These are phyloP conservation scores for Drosophila mimica DNA, from an alignment of 2,888 invertebrate species.

Conservation along the genomic window DNA sequence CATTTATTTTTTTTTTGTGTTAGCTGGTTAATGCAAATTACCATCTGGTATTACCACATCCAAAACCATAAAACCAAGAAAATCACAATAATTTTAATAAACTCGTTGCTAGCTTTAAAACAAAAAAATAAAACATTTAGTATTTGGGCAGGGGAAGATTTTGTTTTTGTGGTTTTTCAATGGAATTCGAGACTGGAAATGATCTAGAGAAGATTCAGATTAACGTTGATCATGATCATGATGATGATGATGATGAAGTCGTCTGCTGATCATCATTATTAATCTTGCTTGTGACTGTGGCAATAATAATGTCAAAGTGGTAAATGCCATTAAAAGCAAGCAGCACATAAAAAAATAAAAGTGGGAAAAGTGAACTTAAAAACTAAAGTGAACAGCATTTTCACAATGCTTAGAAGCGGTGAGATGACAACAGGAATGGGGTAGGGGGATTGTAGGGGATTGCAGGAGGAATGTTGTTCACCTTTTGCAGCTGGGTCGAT, in stretches of 20 bases:
- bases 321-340: constrained; percentile 60
- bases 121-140: neutral
- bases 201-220: constrained; percentile 5
- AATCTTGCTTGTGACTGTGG: constrained; percentile 28
- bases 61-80: constrained; percentile 14
- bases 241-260: constrained; percentile 26
- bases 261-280: constrained; percentile 11
- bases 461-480: constrained; percentile 66
- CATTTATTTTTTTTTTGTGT: neutral
- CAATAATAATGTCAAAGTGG: constrained; percentile 73
- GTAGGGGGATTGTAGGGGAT: neutral
- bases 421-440: neutral
- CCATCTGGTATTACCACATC: constrained; percentile 38
- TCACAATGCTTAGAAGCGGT: neutral
- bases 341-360: constrained; percentile 19
- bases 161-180: neutral
- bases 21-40: constrained; percentile 45
- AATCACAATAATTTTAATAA: constrained; percentile 31
- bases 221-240: constrained; percentile 21
- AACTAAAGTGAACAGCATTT: constrained; percentile 22
- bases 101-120: constrained; percentile 32
- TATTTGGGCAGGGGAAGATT: neutral
- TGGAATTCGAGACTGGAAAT: constrained; percentile 19
- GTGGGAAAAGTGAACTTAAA: constrained; percentile 43
- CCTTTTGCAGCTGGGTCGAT: constrained; percentile 58